phyloP scores from a whole-genome alignment of 2,113 vertebrate genomes.

The Phaethon lepturus region DNA sequence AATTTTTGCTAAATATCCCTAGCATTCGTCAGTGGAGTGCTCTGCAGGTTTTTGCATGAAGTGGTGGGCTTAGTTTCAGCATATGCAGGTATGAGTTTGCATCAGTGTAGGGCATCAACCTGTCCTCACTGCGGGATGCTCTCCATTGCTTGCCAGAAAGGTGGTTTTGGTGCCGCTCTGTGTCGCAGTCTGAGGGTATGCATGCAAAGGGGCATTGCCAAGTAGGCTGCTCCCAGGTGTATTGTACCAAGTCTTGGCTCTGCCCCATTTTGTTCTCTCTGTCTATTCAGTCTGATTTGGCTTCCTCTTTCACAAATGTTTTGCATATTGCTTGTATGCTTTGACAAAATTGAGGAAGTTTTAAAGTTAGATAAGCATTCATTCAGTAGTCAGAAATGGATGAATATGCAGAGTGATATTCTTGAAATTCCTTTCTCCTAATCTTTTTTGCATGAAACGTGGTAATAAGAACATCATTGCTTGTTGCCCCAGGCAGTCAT shows the following conservation, averaged over 20 bases:
- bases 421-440: neutral
- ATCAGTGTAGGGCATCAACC: neutral
- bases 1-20: neutral
- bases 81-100: accelerated
- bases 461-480: neutral
- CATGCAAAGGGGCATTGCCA: neutral
- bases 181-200: neutral
- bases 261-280: neutral
- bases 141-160: neutral
- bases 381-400: neutral
- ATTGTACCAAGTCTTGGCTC: neutral
- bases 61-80: neutral
- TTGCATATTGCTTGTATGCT: neutral
- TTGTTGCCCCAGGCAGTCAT: neutral
- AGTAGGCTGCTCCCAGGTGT: neutral
- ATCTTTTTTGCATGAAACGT: neutral
- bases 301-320: neutral
- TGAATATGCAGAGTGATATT: neutral
- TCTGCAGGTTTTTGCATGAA: neutral
- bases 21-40: neutral
- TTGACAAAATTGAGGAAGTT: neutral
- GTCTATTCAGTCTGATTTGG: neutral
- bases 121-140: neutral
- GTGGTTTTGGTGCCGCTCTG: neutral
- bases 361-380: neutral